A percentile compares a stretch with the other conserved stretches of the same genome.
Conservation (phyloP, 2,113 vertebrate genomes). For the Coregonus clupeaformis region DNA sequence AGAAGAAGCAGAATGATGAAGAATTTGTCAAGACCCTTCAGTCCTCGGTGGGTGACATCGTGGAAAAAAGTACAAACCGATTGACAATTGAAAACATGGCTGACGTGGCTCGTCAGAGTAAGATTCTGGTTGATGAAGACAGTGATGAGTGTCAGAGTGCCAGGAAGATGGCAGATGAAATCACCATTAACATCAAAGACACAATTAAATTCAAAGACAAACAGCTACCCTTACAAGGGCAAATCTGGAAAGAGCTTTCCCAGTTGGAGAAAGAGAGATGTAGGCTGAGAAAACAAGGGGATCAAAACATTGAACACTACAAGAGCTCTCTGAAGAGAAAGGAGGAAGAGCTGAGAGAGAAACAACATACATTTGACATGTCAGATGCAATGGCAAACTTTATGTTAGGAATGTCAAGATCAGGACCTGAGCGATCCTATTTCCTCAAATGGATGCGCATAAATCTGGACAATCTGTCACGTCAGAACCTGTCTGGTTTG, state of each 20-base stretch:
- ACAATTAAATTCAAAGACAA: constrained; percentile 39
- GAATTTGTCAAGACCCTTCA: constrained; percentile 33
- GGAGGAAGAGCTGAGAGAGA: constrained; percentile 25
- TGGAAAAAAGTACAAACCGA: not conserved
- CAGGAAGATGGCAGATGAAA: constrained; percentile 5
- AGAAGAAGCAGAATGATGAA: constrained; percentile 28
- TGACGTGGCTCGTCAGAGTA: constrained; percentile 11
- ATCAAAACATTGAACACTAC: constrained; percentile 24
- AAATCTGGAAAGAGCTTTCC: constrained; percentile 42
- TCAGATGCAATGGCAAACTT: constrained; percentile 19
- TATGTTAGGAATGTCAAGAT: constrained; percentile 2
- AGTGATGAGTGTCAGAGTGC: constrained; percentile 26
- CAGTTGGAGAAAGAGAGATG: constrained; percentile 46
- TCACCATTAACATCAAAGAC: constrained; percentile 15
- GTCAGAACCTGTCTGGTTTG: too few species aligned
- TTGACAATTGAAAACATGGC: constrained; percentile 35
- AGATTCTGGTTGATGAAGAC: constrained; percentile 48
- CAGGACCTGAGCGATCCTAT: too few species aligned
- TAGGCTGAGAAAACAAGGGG: constrained; percentile 33
- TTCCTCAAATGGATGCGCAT: too few species aligned
- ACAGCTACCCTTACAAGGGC: constrained; percentile 38
- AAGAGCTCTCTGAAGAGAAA: constrained; percentile 20
- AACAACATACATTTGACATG: constrained; percentile 20
- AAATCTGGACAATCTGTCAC: too few species aligned
- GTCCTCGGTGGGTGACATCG: constrained; percentile 1